Conservation (phyloP, 37 sponge, comb jelly and placozoan genomes). For the Crambe crambe region DNA sequence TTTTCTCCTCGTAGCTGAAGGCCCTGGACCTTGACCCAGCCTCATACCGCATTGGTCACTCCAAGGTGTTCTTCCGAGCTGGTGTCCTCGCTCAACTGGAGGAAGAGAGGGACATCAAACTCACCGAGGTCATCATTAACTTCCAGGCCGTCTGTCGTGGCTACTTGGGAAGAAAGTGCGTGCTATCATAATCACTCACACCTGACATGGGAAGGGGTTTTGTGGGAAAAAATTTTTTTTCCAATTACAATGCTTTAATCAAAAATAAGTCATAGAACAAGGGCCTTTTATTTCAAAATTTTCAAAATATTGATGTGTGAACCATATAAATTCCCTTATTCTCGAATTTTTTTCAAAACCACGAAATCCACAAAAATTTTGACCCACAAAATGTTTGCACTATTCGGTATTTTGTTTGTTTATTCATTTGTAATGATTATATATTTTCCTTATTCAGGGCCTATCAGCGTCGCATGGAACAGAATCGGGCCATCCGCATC, state of each 20-base stretch:
- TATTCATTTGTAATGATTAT: no score
- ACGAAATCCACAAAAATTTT: no score
- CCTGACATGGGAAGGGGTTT: background rate
- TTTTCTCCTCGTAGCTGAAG: conserved; percentile 63
- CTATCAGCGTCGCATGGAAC: conserved; percentile 89
- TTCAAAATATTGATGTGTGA: no score
- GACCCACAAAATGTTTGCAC: no score
- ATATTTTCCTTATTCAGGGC: conserved; percentile 41
- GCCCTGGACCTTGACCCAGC: conserved; percentile 88
- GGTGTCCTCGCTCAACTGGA: conserved; percentile 97
- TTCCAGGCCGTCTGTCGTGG: conserved; percentile 90
- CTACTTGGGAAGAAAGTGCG: conserved; percentile 91
- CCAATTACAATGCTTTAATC: no score
- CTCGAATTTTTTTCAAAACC: no score
- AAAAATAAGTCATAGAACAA: no score
- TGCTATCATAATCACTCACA: background rate
- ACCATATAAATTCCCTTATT: no score
- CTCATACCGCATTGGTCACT: conserved; percentile 93
- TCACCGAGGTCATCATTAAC: conserved; percentile 83
- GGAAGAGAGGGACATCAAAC: conserved; percentile 97
- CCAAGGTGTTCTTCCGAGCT: conserved; percentile 98
- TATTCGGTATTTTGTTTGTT: no score
- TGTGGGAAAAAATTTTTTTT: no score
- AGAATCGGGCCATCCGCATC: conserved; percentile 88
- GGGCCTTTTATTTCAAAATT: no score